Evolutionary conservation across 2,888 invertebrate genomes (phyloP), one percentile per base, ranked within the genome.

Genomic region (Pandemis heparana): DNA sequence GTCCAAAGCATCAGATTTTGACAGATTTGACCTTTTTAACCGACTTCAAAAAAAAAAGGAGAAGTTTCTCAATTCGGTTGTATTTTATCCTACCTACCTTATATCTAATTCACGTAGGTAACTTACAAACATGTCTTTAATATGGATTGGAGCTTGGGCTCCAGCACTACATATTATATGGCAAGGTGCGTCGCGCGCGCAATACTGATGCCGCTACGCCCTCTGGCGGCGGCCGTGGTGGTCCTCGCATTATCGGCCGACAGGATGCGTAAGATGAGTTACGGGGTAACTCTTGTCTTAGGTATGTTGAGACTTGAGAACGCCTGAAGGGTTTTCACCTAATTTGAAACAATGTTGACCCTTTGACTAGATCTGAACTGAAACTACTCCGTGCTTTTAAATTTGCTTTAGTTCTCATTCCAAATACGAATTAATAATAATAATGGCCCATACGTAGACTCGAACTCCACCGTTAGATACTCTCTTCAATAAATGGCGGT

Each of bases 121-220:
- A 56, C 23, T 56, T 10, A 23, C 23, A 10, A 56, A 56, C 4
- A n/a, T 6, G 48, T n/a, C n/a, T 7, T 46, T 10, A 12, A 46
- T 46, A 12, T 48, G 7, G 5, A 48, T 14, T 6, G 3, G 12
- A 10, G 18, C 32, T n/a, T n/a, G 12, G 39, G 16, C 51, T 51
- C n/a, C 32, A 12, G 14, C 12, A 18, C 51, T 65, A 63, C 12
- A 32, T 32, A 32, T 32, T 32, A 32, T 32, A 32, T 32, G 3
- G 23, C 16, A 59, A 59, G 18, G 41, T 41, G 41, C 48, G 48
- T 64, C 64, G 64, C 62, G 32, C 43, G 43, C 81, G 82, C 81
- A 82, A 82, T 86, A 84, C 82, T 82, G 77, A 83, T 85, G 86
- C 91, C 88, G 91, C 90, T 91, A 89, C 82, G 78, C 85, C 91